Evolutionary conservation across 2,797 vertebrate species (phyloP).

Genomic region (Fringilla coelebs): DNA sequence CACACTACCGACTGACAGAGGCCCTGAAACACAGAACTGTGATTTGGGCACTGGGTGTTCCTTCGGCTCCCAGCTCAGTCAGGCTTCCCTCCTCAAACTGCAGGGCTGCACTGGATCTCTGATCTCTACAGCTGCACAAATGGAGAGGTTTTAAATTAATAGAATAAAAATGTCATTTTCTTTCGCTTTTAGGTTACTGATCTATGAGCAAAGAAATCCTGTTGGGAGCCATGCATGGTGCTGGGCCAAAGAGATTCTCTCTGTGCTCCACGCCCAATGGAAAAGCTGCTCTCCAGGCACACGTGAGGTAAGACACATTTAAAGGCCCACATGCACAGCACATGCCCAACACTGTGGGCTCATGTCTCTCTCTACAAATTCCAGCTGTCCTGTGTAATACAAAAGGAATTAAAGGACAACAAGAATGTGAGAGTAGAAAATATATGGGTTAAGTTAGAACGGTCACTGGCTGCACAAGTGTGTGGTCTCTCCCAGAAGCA

Average conservation of each 20-base stretch:
- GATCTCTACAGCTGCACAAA: neutral
- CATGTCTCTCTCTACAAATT: neutral
- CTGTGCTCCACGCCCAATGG: neutral
- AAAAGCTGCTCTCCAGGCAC: neutral
- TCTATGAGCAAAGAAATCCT: neutral
- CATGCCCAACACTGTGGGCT: rapidly evolving
- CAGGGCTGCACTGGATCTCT: neutral
- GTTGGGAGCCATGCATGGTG: neutral
- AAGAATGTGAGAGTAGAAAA: neutral
- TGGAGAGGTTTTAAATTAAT: neutral
- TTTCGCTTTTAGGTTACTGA: neutral
- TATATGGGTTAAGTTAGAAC: neutral
- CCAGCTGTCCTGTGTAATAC: neutral
- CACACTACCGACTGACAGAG: neutral
- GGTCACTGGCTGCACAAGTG: neutral
- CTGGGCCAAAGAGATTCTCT: neutral
- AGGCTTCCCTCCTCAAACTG: neutral
- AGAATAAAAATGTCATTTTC: neutral
- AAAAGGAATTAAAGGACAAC: neutral
- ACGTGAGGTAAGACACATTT: neutral
- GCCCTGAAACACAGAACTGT: neutral
- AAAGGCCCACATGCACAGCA: neutral
- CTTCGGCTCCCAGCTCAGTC: neutral
- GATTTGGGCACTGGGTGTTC: neutral
- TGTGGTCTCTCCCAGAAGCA: neutral